Evolutionary conservation across 2,888 invertebrate genomes (phyloP).

Genomic region (Macrosoma leucophasiata): DNA sequence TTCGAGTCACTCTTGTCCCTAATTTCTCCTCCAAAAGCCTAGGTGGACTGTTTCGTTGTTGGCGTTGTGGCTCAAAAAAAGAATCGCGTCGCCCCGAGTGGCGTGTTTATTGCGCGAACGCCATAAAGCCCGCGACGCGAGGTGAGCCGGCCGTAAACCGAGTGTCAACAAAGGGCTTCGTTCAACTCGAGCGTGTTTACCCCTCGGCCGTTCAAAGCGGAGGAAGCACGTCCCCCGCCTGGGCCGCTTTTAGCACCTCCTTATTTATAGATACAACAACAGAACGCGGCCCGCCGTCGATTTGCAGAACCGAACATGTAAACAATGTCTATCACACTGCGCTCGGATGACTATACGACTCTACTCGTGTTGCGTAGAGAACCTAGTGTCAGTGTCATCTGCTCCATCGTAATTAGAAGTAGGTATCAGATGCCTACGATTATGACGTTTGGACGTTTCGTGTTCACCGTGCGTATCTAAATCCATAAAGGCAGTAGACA

Average conservation of each 20-base stretch:
- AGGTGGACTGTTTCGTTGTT: no score
- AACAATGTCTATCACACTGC: slow-evolving; percentile 51
- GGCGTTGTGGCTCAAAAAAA: no score
- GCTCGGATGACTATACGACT: no score
- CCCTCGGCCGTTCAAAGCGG: slow-evolving; percentile 67
- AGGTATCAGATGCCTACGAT: no score
- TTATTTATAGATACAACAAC: slow-evolving; percentile 70
- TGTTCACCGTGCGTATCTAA: no score
- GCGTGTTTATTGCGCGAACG: slow-evolving; percentile 47
- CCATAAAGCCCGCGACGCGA: slow-evolving; percentile 44
- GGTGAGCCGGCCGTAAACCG: slow-evolving; percentile 55
- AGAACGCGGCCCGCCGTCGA: slow-evolving; percentile 51
- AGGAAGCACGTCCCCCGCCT: slow-evolving; percentile 70
- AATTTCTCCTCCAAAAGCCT: no score
- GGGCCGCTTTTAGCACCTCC: slow-evolving; percentile 73
- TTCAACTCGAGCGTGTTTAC: slow-evolving; percentile 60
- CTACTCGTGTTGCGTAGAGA: no score
- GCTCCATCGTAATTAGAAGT: no score
- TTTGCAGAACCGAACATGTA: slow-evolving; percentile 65
- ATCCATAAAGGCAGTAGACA: no score
- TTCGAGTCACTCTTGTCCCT: no score
- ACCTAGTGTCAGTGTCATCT: no score
- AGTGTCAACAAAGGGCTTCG: slow-evolving; percentile 69
- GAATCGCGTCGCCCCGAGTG: slow-evolving; percentile 30
- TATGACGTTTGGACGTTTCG: no score